These are phyloP conservation scores for Xestia sexstrigata DNA, from an alignment of 2,888 invertebrate species.

Conservation along the genomic window DNA sequence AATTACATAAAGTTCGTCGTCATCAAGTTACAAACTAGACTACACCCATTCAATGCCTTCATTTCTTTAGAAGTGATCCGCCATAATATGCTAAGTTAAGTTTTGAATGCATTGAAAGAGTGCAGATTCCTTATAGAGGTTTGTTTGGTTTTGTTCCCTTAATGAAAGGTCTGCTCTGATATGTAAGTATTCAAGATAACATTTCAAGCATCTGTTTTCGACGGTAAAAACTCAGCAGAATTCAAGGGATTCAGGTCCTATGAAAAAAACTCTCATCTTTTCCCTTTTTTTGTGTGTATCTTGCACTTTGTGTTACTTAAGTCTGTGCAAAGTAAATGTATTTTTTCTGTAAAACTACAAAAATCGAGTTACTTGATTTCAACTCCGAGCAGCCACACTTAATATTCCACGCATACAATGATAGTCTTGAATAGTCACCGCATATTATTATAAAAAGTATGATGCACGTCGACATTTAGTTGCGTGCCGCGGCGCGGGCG, in stretches of 20 bases:
- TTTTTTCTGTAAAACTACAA: neutral
- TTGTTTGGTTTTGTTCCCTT: neutral
- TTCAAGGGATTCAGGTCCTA: neutral
- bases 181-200: neutral
- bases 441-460: conserved; percentile 63
- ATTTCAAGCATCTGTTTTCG: neutral
- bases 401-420: conserved; percentile 55
- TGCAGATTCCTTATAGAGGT: no score
- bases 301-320: neutral
- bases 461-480: conserved; percentile 63
- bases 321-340: neutral
- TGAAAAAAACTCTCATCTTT: neutral
- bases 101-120: no score
- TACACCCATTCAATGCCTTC: no score
- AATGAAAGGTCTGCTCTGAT: neutral
- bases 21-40: no score
- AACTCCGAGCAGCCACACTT: conserved; percentile 18
- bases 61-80: no score
- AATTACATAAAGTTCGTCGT: no score
- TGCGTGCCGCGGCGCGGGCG: conserved; percentile 57
- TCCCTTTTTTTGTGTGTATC: neutral
- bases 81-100: no score
- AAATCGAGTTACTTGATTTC: neutral
- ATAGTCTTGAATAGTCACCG: conserved; percentile 58
- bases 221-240: neutral